Percentiles rank a stretch among this genome's conserved stretches.
These are phyloP conservation scores for Lagenorhynchus albirostris DNA, from an alignment of 2,113 vertebrate genomes.

Conservation along the genomic window DNA sequence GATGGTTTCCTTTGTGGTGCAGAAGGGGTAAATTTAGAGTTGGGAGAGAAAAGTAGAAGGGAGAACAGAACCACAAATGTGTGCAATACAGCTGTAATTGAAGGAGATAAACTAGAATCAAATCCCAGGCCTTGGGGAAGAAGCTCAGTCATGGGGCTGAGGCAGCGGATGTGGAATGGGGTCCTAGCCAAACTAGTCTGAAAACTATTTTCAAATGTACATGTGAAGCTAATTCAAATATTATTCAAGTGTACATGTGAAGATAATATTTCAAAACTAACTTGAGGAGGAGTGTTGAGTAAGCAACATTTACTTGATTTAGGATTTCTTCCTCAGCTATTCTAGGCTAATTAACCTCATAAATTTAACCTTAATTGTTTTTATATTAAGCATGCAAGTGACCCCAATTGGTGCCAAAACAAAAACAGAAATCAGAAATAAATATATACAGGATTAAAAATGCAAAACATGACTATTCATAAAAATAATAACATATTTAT, in stretches of 20 bases:
- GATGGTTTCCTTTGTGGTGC: not conserved
- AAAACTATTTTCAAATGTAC: not conserved
- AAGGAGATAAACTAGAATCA: too few relatives aligned
- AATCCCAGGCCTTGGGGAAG: not conserved
- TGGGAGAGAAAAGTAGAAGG: not conserved
- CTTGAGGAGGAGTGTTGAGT: not conserved
- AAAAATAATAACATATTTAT: not conserved
- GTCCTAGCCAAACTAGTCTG: not conserved
- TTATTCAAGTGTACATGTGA: not conserved
- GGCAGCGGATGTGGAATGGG: accelerated
- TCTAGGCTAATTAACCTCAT: not conserved
- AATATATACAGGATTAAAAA: not conserved
- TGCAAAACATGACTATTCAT: not conserved
- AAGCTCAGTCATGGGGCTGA: too few relatives aligned
- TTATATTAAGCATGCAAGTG: not conserved
- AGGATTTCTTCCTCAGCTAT: not conserved
- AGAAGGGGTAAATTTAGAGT: not conserved
- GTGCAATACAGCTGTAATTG: too few relatives aligned
- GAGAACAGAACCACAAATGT: not conserved
- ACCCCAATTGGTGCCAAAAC: not conserved
- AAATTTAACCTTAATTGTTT: not conserved
- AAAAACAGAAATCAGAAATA: not conserved
- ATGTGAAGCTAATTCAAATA: not conserved
- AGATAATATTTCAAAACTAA: not conserved
- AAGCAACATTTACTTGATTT: not conserved